Evolutionary conservation across 2,797 vertebrate species (phyloP).

Genomic region (Aldrovandia affinis): DNA sequence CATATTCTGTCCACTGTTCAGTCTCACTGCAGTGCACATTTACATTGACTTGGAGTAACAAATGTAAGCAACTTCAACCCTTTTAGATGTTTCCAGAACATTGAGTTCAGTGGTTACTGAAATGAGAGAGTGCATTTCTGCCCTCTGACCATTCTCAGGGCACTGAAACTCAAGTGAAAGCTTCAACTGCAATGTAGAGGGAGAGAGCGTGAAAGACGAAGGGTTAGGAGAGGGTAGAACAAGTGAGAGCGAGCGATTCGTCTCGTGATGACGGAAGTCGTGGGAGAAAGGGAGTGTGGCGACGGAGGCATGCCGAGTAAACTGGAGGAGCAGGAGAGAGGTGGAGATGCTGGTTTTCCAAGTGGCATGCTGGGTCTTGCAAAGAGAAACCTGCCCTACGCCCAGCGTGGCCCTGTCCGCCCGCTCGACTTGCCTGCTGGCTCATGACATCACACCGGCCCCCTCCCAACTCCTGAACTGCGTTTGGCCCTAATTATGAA

Average conservation of each 20-base stretch:
- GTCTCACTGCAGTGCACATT: not conserved
- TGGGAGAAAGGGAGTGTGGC: not conserved
- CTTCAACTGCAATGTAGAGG: not conserved
- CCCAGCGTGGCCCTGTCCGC: not conserved
- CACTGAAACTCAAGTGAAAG: not conserved
- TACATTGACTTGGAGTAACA: not conserved
- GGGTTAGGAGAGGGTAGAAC: not conserved
- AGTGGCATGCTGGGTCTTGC: not conserved
- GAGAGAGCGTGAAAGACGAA: not conserved
- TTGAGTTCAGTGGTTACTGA: not conserved
- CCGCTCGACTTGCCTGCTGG: too few species aligned
- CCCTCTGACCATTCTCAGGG: not conserved
- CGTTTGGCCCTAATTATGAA: not conserved
- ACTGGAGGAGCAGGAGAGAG: not conserved
- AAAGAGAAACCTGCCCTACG: not conserved
- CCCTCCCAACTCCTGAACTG: not conserved
- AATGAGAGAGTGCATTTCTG: not conserved
- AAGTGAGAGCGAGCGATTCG: not conserved
- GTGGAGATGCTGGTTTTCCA: not conserved
- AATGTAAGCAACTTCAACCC: not conserved
- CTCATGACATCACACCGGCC: not conserved
- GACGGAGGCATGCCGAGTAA: slow-evolving; percentile 1
- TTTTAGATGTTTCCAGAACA: not conserved
- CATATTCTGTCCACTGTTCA: not conserved
- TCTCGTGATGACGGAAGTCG: slow-evolving; percentile 1